Base-by-base conservation (phyloP, 2,113 vertebrate species). In the Edolisoma coerulescens region DNA sequence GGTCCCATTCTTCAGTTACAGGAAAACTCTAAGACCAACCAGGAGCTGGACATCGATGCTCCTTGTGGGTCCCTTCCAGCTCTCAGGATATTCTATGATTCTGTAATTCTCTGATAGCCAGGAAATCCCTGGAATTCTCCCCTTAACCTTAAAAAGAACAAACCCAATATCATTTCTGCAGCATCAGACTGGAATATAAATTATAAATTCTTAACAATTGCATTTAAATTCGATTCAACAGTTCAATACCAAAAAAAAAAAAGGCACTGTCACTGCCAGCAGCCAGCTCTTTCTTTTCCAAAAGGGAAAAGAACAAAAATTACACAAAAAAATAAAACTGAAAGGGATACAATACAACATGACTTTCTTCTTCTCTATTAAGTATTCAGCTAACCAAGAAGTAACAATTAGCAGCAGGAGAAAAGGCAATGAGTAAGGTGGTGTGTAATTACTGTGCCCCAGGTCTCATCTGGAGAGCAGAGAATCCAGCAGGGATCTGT, bases 341-440 rank as follows among this genome's bases (percentile, higher is more conserved):
- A n/a, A 84, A 61, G 13, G 3, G 27, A 23, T 49, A 24, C 8
- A 57, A 33, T 14, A 26, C 37, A 87, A 39, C 3, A 18, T 4
- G 1, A 28, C 64, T 4, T 23, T 78, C 3, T 39, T 64, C 44
- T 30, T 73, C 39, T 68, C 53, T 60, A 10, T 50, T 47, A 84
- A 68, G 27, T 7, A 76, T 79, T 71, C 67, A 80, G 28, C 88
- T 83, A 90, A 75, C 9, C 44, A 71, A 59, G 53, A 79, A 60
- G 28, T 49, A 79, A 61, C 63, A 90, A 93, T 73, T 85, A 94
- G 35, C 53, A 77, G 63, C 17, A 77, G 54, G 16, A 88, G n/a
- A 26, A 90, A 68, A 88, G 37, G 52, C 41, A 70, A 49, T 77
- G 30, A 17, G 41, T 5, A 69, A 24, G 59, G 56, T 52, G 74